Evolutionary conservation across 92 coral and sea anemone genomes (phyloP), one percentile per base, ranked within the genome.

Genomic region (Blastomussa wellsi): DNA sequence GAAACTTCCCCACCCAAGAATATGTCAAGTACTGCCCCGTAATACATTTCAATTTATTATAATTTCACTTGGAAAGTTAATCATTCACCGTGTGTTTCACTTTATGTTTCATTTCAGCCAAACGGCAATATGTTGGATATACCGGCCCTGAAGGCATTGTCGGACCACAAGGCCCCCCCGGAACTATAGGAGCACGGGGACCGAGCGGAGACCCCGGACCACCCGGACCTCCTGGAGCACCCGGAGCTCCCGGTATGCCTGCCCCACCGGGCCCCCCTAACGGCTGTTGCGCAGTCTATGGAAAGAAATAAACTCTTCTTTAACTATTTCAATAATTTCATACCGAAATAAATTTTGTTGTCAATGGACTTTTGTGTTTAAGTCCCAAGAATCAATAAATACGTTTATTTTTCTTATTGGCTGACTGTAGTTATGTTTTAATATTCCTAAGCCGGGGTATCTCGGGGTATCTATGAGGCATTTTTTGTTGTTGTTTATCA

Each of bases 131-230:
- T 16, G 44, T 3, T 47, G 77, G 88, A 3, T 36, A 69, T 22
- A 26, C 69, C 57, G 95, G 93, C 53, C 90, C 89, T 36, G 91
- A 90, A 74, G 95, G 95, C 35, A n/a, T 26, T 47, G 22, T 33
- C 5, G 93, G 95, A 22, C 59, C 28, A 24, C 76, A 13, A 51
- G 86, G 86, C 38, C 86, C 86, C 7, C 77, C 78, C 37, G 86
- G 86, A 17, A 41, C 33, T 26, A 22, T 38, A 53, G 86, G 86
- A 82, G 22, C 32, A 71, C 35, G 78, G 52, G 86, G 86, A 52
- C 86, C 86, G 7, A 16, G 89, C 69, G 96, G 96, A 15, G 81
- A 77, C 65, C 86, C 82, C 47, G 96, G 96, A 26, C 29, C 71
- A 32, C 86, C 89, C 31, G 96, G 96, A 24, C 66, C 75, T 15